Conservation (phyloP, 2,888 invertebrate genomes). For the Bellardia bayeri region DNA sequence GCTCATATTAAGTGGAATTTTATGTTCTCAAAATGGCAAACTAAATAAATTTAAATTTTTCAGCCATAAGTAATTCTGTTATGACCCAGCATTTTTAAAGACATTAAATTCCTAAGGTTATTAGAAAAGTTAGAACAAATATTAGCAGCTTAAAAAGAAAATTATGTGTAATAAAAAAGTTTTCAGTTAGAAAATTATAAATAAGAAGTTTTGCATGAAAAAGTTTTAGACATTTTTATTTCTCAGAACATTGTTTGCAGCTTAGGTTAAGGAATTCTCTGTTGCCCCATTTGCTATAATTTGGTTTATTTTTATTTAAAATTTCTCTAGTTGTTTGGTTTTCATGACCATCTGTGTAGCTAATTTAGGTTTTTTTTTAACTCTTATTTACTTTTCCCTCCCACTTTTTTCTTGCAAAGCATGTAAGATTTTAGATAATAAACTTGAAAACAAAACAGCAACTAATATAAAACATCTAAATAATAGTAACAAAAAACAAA, state of each 20-base stretch:
- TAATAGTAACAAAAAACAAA: slow-evolving; percentile 7
- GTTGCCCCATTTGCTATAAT: background rate
- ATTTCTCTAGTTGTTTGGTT: background rate
- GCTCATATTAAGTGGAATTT: background rate
- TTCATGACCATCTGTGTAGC: slow-evolving; percentile 34
- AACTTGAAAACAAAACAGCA: slow-evolving; percentile 23
- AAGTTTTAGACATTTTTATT: no score
- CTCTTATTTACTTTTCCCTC: background rate
- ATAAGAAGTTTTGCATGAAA: no score
- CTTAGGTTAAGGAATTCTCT: no score
- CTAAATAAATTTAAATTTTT: background rate
- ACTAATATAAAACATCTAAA: slow-evolving; percentile 28
- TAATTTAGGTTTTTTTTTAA: background rate
- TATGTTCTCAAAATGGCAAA: background rate
- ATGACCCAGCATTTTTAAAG: background rate
- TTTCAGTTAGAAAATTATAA: no score
- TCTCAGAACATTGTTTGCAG: no score
- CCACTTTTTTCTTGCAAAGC: background rate
- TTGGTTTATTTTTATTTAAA: background rate
- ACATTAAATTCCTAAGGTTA: background rate
- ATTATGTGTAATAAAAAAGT: no score
- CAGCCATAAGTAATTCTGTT: background rate
- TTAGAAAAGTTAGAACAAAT: no score
- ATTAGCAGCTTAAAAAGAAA: no score
- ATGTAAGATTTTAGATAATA: slow-evolving; percentile 31